Percentiles rank a stretch among this genome's conserved stretches.
phyloP scores from a whole-genome alignment of 2,113 vertebrate species.

The Forbesichthys papilliferus region DNA sequence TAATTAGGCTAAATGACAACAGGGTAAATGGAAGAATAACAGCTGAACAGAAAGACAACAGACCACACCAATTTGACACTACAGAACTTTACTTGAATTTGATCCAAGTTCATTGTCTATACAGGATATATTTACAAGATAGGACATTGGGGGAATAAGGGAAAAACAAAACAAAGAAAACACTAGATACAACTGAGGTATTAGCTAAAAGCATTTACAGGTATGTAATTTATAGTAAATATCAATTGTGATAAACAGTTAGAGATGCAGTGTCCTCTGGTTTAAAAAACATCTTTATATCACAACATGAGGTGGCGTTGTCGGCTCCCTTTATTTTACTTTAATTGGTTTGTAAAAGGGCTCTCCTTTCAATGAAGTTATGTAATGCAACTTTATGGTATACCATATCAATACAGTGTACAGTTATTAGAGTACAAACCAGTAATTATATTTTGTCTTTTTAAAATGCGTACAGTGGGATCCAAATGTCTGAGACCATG shows the following conservation, averaged over 20 bases:
- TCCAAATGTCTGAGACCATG: too few species aligned
- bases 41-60: slow-evolving; percentile 11
- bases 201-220: slow-evolving; percentile 81
- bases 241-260: slow-evolving; percentile 75
- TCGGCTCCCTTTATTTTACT: too few species aligned
- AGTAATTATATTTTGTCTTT: too few species aligned
- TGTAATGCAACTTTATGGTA: too few species aligned
- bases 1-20: too few species aligned
- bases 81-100: slow-evolving; percentile 83
- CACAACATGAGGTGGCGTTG: slow-evolving; percentile 79
- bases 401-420: too few species aligned
- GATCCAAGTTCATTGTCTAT: slow-evolving; percentile 80
- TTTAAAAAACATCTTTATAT: slow-evolving; percentile 81
- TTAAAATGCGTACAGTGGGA: too few species aligned
- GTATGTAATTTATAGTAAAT: slow-evolving; percentile 75
- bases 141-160: slow-evolving; percentile 58
- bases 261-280: slow-evolving; percentile 78
- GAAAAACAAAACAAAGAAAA: slow-evolving; percentile 62
- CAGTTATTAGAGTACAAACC: too few species aligned
- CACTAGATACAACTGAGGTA: slow-evolving; percentile 79
- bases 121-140: slow-evolving; percentile 76
- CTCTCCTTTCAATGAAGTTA: too few species aligned
- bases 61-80: slow-evolving; percentile 65
- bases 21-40: background rate
- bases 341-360: too few species aligned